Percentiles rank a stretch among this genome's conserved stretches.
Evolutionary conservation across 2,113 vertebrate genomes (phyloP).

Genomic region (Rostratula benghalensis): DNA sequence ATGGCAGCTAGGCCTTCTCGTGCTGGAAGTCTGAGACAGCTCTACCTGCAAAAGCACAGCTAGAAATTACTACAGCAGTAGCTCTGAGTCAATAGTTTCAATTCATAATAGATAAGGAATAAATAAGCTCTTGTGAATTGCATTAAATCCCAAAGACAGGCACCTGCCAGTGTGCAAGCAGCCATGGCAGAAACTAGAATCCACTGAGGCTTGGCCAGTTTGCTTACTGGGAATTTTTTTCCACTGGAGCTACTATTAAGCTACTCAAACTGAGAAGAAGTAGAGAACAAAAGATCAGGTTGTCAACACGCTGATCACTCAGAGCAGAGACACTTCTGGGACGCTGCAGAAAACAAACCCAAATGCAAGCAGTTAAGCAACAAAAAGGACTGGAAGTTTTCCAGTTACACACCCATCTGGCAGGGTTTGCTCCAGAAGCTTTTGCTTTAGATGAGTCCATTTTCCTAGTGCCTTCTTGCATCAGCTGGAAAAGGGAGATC

Average conservation of each 20-base stretch:
- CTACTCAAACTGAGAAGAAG: not conserved
- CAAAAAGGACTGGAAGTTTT: conserved; percentile 21
- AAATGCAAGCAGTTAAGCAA: conserved; percentile 17
- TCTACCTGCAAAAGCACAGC: not conserved
- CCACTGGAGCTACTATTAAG: not conserved
- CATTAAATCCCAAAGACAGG: not conserved
- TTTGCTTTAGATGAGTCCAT: not conserved
- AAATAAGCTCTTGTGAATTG: not conserved
- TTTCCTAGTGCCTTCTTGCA: not conserved
- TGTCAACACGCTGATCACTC: not conserved
- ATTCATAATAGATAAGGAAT: not conserved
- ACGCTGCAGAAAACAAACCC: not conserved
- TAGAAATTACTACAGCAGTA: not conserved
- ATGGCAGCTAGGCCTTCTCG: not conserved
- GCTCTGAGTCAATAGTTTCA: not conserved
- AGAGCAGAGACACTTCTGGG: not conserved
- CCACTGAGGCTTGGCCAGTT: not conserved
- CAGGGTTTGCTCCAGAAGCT: not conserved
- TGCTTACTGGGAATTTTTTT: not conserved
- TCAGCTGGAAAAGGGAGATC: conserved; percentile 23
- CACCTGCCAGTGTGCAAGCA: not conserved
- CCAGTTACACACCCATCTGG: conserved; percentile 41
- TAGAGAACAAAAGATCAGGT: not conserved
- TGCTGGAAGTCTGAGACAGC: not conserved
- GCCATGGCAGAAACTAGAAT: not conserved